Evolutionary conservation across 2,888 invertebrate genomes (phyloP), one percentile per base, ranked within the genome.

Genomic region (Sycophila texana): DNA sequence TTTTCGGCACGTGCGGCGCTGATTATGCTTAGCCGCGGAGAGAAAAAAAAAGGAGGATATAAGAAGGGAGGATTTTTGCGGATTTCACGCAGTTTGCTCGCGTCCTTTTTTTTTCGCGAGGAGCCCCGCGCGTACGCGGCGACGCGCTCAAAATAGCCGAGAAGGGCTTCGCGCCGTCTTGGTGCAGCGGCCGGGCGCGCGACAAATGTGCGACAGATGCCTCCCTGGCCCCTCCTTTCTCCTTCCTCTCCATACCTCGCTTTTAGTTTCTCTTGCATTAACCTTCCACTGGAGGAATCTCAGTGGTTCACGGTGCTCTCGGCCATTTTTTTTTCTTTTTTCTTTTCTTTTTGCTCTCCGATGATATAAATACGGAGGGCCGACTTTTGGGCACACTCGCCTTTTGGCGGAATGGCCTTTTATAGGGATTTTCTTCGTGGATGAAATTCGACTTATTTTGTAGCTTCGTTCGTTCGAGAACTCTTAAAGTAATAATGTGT

Each of bases 221-320:
- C 66, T 67, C 60, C 58, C 39, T 77, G 14, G 53, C 63, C 18
- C 65, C 57, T 22, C 63, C 20, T 83, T 83, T 84, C 81, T 84
- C 47, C 61, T 63, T 18, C 53, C 84, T 85, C 82, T 82, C 22
- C 83, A 82, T 84, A 83, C 81, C 72, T 84, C 82, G 83, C 83
- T 84, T 84, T 80, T 85, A n/a, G 55, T 63, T 39, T 65, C 85
- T 84, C 82, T 82, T 5, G 82, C 82, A 82, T 81, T 71, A 73
- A 71, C 53, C 57, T 77, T 65, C 55, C 71, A 63, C 57, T 57
- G 30, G 60, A 55, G 71, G 77, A 49, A 77, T 71, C 49, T 65
- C 76, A 68, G 68, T 75, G 58, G 68, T 61, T 18, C 39, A 18
- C 58, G 22, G 22, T 53, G 39, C n/a, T 71, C 18, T 4, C n/a